phyloP scores from a whole-genome alignment of 1,140 invertebrate genomes.

The Hyles vespertilio region DNA sequence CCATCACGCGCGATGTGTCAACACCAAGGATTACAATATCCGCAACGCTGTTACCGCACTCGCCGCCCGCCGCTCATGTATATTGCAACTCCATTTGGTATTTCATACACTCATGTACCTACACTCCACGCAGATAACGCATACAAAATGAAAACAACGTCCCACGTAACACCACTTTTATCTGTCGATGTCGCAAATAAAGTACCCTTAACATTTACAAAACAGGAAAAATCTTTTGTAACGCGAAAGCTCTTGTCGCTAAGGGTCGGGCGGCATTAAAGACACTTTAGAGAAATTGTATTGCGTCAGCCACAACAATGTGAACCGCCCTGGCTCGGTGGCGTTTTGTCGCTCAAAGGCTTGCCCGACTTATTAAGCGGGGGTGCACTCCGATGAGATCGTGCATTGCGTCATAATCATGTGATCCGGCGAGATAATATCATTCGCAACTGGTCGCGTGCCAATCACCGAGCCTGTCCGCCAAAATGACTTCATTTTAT shows the following conservation, averaged over 20 bases:
- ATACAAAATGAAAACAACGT: neutral
- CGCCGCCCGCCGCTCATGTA: no score
- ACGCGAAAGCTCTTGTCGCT: slow-evolving; percentile 59
- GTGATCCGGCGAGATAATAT: slow-evolving; percentile 32
- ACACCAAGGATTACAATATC: slow-evolving; percentile 18
- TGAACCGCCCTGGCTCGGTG: slow-evolving; percentile 24
- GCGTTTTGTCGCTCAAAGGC: no score
- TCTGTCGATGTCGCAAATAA: slow-evolving; percentile 46
- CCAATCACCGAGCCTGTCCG: slow-evolving; percentile 33
- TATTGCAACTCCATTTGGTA: no score
- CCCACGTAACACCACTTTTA: slow-evolving; percentile 17
- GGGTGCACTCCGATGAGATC: no score
- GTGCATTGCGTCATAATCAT: slow-evolving; percentile 41
- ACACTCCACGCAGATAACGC: neutral
- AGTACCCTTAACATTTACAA: slow-evolving; percentile 57
- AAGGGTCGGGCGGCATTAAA: slow-evolving; percentile 61
- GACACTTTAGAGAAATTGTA: slow-evolving; percentile 61
- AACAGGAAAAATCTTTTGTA: slow-evolving; percentile 61
- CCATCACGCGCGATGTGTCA: slow-evolving; percentile 20
- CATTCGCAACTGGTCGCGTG: slow-evolving; percentile 29
- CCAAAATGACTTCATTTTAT: slow-evolving; percentile 24
- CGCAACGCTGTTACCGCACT: neutral
- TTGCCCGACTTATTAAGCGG: no score
- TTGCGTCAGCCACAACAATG: slow-evolving; percentile 40
- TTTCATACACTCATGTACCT: no score